Evolutionary conservation across 2,113 vertebrate genomes (phyloP), one percentile per base, ranked within the genome.

Genomic region (Girardinichthys multiradiatus): DNA sequence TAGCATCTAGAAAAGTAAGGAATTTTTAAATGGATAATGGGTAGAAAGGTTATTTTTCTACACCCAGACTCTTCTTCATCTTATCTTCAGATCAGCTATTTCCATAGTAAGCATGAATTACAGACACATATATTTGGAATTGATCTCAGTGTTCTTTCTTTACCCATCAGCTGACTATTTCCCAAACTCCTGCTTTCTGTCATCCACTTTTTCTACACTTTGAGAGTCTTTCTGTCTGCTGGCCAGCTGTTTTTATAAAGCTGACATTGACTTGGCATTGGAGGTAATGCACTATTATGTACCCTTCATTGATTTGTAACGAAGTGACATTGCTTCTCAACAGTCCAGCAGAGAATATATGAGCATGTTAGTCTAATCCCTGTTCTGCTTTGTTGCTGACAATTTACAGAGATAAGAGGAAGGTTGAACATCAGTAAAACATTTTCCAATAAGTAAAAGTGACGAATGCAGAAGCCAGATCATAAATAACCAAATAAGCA

Each of bases 31-130:
- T 45, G 19, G 42, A 45, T 17, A 19, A 45, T 45, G 14, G 17
- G 17, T 5, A 45, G 14, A 19, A 45, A 19, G 15, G 7, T 17
- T 19, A 19, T 45, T 72, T 79, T 79, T 61, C 67, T 65, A 35
- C 70, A 74, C 72, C 72, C 76, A 39, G 51, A 24, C 74, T 84
- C 68, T 28, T 68, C 81, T 77, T 80, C 35, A 86, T 84, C 80
- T 83, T 39, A 80, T 85, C 77, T 88, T 67, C 42, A 66, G 72
- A 76, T 84, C 85, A 74, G 79, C 72, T 72, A 72, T 82, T 71
- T 73, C 68, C 24, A 73, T 73, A 72, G 60, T 63, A 60, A 63
- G 29, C 70, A 72, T 30, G n/a, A n/a, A 27, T 28, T 60, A 58
- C 68, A 54, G 7, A 39, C 24, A 45, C 76, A 64, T 72, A 65